Conservation (phyloP, 2,888 invertebrate genomes). For the Diadromus collaris region DNA sequence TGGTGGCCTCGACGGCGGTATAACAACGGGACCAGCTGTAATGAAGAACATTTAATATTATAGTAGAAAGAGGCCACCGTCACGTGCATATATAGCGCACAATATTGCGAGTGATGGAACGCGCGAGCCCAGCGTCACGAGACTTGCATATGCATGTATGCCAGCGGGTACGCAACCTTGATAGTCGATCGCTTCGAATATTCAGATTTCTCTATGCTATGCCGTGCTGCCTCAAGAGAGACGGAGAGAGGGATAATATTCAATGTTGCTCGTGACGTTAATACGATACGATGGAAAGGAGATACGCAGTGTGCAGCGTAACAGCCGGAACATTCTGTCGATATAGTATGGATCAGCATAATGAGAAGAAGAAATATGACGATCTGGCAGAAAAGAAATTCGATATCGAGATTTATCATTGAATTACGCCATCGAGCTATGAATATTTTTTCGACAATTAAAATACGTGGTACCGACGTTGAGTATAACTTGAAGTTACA, state of each 20-base stretch:
- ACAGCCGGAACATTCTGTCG: neutral
- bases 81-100: slow-evolving; percentile 4
- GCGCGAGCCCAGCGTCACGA: neutral
- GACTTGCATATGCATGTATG: neutral
- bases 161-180: slow-evolving; percentile 3
- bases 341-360: neutral
- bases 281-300: neutral
- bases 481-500: slow-evolving; percentile 14
- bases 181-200: slow-evolving; percentile 15
- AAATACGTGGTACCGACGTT: slow-evolving; percentile 10
- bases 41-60: slow-evolving; percentile 38
- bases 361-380: neutral
- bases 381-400: neutral
- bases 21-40: slow-evolving; percentile 12
- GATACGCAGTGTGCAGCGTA: neutral
- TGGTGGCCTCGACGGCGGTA: slow-evolving; percentile 12
- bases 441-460: slow-evolving; percentile 14
- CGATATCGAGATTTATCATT: slow-evolving; percentile 10
- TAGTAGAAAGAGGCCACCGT: slow-evolving; percentile 7
- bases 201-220: slow-evolving; percentile 20
- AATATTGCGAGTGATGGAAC: slow-evolving; percentile 19
- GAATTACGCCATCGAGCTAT: neutral
- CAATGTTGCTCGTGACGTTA: neutral
- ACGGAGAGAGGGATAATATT: neutral
- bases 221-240: neutral